Evolutionary conservation across 2,888 invertebrate species (phyloP), one percentile per base, ranked within the genome.

Genomic region (Nasonia oneida): DNA sequence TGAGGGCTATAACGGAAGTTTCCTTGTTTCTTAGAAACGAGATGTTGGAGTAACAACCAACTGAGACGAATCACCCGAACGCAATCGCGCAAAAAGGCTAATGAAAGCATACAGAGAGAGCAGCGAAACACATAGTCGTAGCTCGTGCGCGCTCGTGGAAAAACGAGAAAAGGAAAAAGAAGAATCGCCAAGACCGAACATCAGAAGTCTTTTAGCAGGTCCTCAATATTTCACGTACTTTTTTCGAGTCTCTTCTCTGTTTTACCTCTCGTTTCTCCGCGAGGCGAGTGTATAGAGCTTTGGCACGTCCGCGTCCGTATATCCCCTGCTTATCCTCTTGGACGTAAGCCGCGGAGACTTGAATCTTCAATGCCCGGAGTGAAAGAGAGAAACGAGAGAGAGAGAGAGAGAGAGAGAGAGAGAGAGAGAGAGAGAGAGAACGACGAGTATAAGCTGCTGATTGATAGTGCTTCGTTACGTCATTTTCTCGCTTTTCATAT

Each of bases 201-300:
- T 85, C 90, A 90, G 90, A 91, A 91, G 90, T 91, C 90, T 92
- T 89, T 91, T 90, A 89, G 88, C 83, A 88, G 87, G 81, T 89
- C 89, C 89, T 91, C 90, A 90, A 92, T 92, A 92, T 91, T 91
- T 91, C 89, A 91, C 87, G 88, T 89, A 91, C 88, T 90, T 91
- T 90, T 29, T 90, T 90, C 89, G 33, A 79, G 42, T 64, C 33
- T 23, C 18, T 1, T 50, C 39, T 15, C 42, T 64, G 12, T 64
- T 50, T 47, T 74, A 23, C 29, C 50, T 50, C n/a, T 29, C 23
- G 1, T 14, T 76, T 76, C n/a, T 57, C 50, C 37, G 14, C n/a
- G 2, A 8, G 10, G 10, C 23, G 53, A 42, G 18, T 15, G 64
- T 53, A 18, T 53, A 18, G n/a, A n/a, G 50, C 50, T 85, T 89